These are phyloP conservation scores for Periophthalmus magnuspinnatus DNA, from an alignment of 2,797 vertebrate genomes.

Conservation along the genomic window DNA sequence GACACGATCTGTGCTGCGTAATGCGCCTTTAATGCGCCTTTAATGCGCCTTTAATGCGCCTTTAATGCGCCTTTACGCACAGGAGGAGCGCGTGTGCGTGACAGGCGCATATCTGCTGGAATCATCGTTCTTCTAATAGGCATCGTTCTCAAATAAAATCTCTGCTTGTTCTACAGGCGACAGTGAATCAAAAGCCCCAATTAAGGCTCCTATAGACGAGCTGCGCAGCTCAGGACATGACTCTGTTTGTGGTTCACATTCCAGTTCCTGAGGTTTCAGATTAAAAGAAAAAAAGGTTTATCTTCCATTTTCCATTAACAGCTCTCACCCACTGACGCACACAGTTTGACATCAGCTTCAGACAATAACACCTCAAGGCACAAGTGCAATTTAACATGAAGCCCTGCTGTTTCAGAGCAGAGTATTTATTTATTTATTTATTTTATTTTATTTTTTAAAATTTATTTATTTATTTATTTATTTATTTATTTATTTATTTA, in stretches of 20 bases:
- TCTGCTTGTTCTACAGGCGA: not conserved
- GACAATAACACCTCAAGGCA: not conserved
- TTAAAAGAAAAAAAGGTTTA: not conserved
- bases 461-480: too few species aligned
- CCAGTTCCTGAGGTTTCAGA: not conserved
- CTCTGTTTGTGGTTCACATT: not conserved
- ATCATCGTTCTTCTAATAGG: not conserved
- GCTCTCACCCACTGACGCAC: not conserved
- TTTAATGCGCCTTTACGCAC: constrained; percentile 12
- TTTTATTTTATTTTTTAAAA: too few species aligned
- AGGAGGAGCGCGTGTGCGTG: not conserved
- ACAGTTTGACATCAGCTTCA: not conserved
- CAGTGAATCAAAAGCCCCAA: not conserved
- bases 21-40: too few species aligned
- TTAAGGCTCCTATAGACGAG: not conserved
- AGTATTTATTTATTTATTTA: too few species aligned
- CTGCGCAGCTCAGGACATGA: not conserved
- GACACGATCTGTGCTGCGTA: constrained; percentile 48
- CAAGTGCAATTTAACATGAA: not conserved
- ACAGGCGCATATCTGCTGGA: not conserved
- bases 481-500: too few species aligned
- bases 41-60: too few species aligned
- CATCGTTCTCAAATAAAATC: not conserved
- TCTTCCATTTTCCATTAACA: not conserved
- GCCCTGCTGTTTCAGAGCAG: too few species aligned